Conservation (phyloP, 2,113 vertebrate species). For the Cyprinodon variegatus region DNA sequence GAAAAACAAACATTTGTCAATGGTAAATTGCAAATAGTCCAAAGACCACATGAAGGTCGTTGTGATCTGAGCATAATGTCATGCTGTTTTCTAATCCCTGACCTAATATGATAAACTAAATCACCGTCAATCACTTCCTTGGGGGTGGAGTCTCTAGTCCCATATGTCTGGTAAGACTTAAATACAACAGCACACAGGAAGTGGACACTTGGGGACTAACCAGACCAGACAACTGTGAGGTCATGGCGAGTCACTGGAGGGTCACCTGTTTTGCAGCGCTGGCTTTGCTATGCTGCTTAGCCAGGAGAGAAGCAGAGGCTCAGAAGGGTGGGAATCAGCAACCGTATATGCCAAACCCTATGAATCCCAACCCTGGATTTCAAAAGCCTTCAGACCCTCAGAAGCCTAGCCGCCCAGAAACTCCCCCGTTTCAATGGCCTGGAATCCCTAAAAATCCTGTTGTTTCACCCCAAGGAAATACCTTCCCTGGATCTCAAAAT, state of each 20-base stretch:
- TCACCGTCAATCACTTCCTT: neutral
- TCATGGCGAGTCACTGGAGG: slow-evolving; percentile 46
- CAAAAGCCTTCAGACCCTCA: neutral
- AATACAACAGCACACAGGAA: slow-evolving; percentile 24
- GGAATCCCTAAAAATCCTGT: too few species aligned
- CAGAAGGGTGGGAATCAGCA: slow-evolving; percentile 1
- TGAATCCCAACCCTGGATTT: neutral
- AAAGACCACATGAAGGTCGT: slow-evolving; percentile 39
- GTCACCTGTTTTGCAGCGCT: slow-evolving; percentile 38
- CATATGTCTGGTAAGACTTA: slow-evolving; percentile 28
- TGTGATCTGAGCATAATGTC: slow-evolving; percentile 30
- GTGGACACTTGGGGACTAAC: slow-evolving; percentile 19
- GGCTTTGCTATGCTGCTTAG: slow-evolving; percentile 41
- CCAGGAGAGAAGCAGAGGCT: slow-evolving; percentile 24
- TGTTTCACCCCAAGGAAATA: too few species aligned
- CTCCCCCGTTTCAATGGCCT: too few species aligned
- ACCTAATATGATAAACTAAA: slow-evolving; percentile 12
- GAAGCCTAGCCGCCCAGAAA: neutral
- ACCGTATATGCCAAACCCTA: too few species aligned
- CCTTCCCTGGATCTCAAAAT: too few species aligned
- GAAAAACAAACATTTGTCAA: slow-evolving; percentile 53
- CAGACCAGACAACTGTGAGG: slow-evolving; percentile 35
- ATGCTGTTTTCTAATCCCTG: neutral
- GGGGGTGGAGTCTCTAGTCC: slow-evolving; percentile 35
- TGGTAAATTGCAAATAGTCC: slow-evolving; percentile 29